Conservation (phyloP, 2,797 vertebrate species). For the Acanthornis magna region DNA sequence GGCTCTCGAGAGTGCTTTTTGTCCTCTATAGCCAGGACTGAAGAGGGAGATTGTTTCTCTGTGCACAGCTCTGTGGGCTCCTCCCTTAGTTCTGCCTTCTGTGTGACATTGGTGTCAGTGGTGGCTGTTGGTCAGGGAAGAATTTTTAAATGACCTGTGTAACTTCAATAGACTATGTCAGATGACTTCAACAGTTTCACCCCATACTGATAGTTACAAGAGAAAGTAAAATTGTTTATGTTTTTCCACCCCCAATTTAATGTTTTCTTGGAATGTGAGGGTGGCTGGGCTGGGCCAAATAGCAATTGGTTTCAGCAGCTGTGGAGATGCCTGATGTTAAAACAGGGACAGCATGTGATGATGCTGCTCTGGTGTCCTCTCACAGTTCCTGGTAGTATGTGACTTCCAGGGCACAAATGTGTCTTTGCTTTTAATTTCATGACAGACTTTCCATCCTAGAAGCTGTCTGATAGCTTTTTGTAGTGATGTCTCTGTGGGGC, state of each 20-base stretch:
- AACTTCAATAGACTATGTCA: neutral
- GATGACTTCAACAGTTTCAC: neutral
- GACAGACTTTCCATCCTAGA: neutral
- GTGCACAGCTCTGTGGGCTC: neutral
- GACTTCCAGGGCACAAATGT: neutral
- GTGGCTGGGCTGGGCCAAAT: neutral
- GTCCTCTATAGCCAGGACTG: neutral
- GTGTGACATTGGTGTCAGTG: fast-evolving
- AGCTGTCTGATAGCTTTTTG: neutral
- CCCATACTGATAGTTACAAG: neutral
- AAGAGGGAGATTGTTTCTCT: neutral
- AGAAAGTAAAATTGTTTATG: neutral
- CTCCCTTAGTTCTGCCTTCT: neutral
- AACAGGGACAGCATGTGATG: neutral
- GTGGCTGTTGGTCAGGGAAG: neutral
- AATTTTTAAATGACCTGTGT: neutral
- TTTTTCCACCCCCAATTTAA: neutral
- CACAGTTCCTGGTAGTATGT: neutral
- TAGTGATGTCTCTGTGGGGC: neutral
- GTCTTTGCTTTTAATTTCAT: neutral
- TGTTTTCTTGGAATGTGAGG: neutral
- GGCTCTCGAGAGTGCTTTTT: neutral
- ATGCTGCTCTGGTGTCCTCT: neutral
- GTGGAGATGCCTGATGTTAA: neutral
- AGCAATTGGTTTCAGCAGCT: neutral